phyloP scores from a whole-genome alignment of 2,797 vertebrate species.

The Sardinella longiceps region DNA sequence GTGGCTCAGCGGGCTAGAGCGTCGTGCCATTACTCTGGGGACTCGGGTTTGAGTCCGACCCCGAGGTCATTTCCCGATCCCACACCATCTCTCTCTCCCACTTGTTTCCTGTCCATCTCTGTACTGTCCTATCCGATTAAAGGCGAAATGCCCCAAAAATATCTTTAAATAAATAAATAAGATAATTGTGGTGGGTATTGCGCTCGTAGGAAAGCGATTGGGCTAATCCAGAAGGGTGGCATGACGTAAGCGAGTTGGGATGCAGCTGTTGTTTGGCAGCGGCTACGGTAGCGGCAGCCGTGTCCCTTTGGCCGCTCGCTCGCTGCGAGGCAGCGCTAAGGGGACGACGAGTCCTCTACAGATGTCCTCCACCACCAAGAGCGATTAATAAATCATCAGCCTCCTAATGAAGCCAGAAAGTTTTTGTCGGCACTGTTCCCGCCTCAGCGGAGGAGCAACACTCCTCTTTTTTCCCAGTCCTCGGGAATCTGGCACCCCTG shows the following conservation, averaged over 20 bases:
- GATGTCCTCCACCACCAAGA: neutral
- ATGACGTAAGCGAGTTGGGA: neutral
- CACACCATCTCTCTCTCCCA: too few species aligned
- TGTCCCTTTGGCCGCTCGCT: neutral
- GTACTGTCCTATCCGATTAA: too few species aligned
- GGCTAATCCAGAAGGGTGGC: neutral
- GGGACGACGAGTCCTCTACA: neutral
- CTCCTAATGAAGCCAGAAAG: constrained; percentile 4
- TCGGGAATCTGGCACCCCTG: neutral
- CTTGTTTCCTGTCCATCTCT: too few species aligned
- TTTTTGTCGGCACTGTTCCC: too few species aligned
- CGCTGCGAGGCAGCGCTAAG: neutral
- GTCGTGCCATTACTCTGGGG: too few species aligned
- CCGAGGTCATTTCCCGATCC: too few species aligned
- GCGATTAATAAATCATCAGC: constrained; percentile 10
- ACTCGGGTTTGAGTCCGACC: too few species aligned
- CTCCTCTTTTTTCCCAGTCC: neutral
- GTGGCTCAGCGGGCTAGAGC: too few species aligned
- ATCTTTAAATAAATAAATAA: too few species aligned
- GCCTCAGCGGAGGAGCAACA: neutral
- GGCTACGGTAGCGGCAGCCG: neutral
- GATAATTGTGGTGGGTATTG: neutral
- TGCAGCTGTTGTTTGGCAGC: neutral
- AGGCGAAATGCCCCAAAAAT: too few species aligned
- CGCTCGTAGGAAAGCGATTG: neutral